These are phyloP conservation scores for Episyrphus balteatus DNA, from an alignment of 1,140 invertebrate genomes.

Conservation along the genomic window DNA sequence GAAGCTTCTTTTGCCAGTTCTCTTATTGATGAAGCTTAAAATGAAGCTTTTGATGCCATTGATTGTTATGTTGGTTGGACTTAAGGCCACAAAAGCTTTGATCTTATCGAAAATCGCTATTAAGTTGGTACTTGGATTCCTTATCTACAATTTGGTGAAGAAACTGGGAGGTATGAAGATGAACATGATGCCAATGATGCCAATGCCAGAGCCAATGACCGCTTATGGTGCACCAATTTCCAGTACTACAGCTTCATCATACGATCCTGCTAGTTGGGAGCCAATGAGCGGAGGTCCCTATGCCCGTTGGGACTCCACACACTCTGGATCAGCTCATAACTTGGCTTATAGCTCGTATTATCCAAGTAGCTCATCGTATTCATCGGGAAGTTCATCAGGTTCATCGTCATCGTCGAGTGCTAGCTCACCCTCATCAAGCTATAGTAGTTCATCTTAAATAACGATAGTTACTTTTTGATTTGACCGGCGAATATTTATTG, in stretches of 20 bases:
- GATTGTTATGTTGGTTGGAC: slow-evolving; percentile 59
- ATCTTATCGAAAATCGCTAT: slow-evolving; percentile 72
- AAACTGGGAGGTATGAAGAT: slow-evolving; percentile 59
- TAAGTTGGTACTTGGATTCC: slow-evolving; percentile 64
- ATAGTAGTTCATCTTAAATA: slow-evolving; percentile 27
- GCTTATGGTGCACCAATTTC: slow-evolving; percentile 51
- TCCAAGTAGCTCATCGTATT: slow-evolving; percentile 44
- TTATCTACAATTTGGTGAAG: slow-evolving; percentile 64
- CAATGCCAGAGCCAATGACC: slow-evolving; percentile 40
- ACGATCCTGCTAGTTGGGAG: slow-evolving; percentile 56
- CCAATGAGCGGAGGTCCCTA: slow-evolving; percentile 55
- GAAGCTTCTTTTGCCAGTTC: slow-evolving; percentile 64
- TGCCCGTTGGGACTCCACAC: slow-evolving; percentile 51
- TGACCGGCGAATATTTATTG: no score
- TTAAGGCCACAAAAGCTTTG: slow-evolving; percentile 72
- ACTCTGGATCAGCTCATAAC: slow-evolving; percentile 42
- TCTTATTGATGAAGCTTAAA: slow-evolving; percentile 69
- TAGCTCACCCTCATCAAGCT: slow-evolving; percentile 35
- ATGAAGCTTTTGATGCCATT: slow-evolving; percentile 74
- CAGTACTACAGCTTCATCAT: slow-evolving; percentile 51
- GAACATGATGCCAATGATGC: slow-evolving; percentile 50
- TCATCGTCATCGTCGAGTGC: slow-evolving; percentile 42
- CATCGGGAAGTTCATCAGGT: slow-evolving; percentile 41
- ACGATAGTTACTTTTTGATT: no score
- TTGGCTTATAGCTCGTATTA: slow-evolving; percentile 70